Evolutionary conservation across 2,888 invertebrate genomes (phyloP).

Genomic region (Oxycera nigricornis): DNA sequence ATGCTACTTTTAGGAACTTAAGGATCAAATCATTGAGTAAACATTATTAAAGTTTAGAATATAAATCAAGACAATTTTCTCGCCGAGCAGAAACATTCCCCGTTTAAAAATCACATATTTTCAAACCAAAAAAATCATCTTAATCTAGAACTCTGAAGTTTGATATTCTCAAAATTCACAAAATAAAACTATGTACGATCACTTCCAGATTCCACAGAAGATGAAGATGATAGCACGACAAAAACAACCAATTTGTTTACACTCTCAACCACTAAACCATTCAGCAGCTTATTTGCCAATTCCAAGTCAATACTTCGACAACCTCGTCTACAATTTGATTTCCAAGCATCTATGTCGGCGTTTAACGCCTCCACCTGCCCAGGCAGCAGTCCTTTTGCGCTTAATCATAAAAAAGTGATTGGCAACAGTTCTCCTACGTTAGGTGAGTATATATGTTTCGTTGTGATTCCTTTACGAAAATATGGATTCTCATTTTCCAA

Average conservation of each 20-base stretch:
- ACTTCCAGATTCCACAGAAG: conserved; percentile 43
- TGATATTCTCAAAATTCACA: no score
- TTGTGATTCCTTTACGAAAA: neutral
- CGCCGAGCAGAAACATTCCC: no score
- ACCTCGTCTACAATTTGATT: conserved; percentile 58
- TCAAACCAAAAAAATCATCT: no score
- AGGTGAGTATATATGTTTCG: conserved; percentile 30
- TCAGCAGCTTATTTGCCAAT: conserved; percentile 34
- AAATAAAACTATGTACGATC: no score
- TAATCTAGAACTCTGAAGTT: no score
- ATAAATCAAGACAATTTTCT: no score
- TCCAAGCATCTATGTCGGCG: conserved; percentile 22
- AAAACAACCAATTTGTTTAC: conserved; percentile 7
- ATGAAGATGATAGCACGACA: conserved; percentile 35
- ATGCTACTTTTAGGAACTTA: no score
- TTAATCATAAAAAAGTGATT: conserved; percentile 43
- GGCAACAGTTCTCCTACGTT: conserved; percentile 27
- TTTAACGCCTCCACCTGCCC: conserved; percentile 50
- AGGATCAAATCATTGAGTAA: no score
- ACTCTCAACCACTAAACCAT: conserved; percentile 32
- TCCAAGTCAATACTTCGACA: conserved; percentile 57
- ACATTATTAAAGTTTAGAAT: no score
- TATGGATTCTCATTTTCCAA: conserved; percentile 45
- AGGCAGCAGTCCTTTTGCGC: conserved; percentile 52
- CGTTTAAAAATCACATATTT: no score